Evolutionary conservation across 2,888 invertebrate genomes (phyloP).

Genomic region (Pseudanteris insignis): DNA sequence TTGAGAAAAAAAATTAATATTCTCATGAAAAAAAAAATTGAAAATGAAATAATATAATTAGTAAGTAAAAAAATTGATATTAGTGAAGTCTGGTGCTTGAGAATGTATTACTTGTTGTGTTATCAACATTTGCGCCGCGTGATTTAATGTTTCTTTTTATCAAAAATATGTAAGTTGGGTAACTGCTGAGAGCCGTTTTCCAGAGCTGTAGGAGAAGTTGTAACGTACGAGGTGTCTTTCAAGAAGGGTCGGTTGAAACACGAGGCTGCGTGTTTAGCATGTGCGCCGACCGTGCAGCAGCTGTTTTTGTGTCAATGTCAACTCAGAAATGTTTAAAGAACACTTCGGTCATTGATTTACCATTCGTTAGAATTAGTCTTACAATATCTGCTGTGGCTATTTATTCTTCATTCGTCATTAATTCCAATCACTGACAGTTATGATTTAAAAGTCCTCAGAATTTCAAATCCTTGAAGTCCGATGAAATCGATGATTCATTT

Average conservation of each 20-base stretch:
- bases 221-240: conserved; percentile 26
- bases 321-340: conserved; percentile 10
- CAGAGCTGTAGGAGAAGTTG: conserved; percentile 17
- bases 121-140: neutral
- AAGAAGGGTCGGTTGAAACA: conserved; percentile 16
- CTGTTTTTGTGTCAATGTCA: conserved; percentile 45
- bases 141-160: neutral
- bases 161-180: conserved; percentile 19
- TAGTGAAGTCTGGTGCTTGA: neutral
- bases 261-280: conserved; percentile 34
- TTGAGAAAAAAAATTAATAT: too few species aligned
- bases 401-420: conserved; percentile 7
- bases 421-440: conserved; percentile 14
- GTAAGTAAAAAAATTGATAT: too few species aligned
- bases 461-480: too few species aligned
- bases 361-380: conserved; percentile 24
- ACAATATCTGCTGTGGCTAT: neutral
- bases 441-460: neutral
- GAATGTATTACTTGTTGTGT: neutral
- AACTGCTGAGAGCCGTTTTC: conserved; percentile 7
- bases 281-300: conserved; percentile 29
- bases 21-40: too few species aligned
- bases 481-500: too few species aligned
- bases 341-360: conserved; percentile 38
- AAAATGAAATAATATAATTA: too few species aligned